Base-by-base conservation (phyloP, 1,140 invertebrate genomes). In the Calosoma granatense region DNA sequence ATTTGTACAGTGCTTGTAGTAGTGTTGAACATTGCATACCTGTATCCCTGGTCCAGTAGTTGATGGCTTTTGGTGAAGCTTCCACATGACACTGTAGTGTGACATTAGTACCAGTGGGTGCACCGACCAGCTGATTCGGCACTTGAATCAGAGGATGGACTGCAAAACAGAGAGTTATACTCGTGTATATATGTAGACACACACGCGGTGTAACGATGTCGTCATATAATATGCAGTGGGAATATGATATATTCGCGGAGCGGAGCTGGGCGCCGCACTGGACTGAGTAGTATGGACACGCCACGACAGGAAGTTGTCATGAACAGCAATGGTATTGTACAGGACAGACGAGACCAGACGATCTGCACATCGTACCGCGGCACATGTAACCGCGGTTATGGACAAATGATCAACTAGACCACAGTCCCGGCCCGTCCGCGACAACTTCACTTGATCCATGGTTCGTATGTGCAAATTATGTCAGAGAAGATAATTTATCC, bases 41-140 rank as follows among this genome's bases (percentile, higher is more conserved):
- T 64, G 84, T 86, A 64, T 89, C 86, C 64, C 87, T 80, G 52
- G 87, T 89, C 89, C 89, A 92, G 67, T 89, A 90, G 77, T 90
- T 90, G 70, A 90, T 88, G 58, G 89, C 87, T 72, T 88, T 88
- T 6, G 89, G 89, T 22, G 86, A 90, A 54, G 87, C 88, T 70
- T 90, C 88, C 21, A 91, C 88, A 66, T 87, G 81, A 71, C 91
- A 94, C 70, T 91, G 85, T 57, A 94, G 78, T 26, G 86, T 88
- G 60, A 93, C 87, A 69, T 90, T 83, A 51, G 85, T 86, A 60
- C 83, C 81, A 58, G 82, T 79, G 54, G 88, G 87, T 54, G 87
- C 88, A 22, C 88, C 88, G 41, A 92, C 86, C 67, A 90, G 77
- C 74, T 90, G 87, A 73, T 90, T 89, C 65, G 85, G 86, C 61